These are phyloP conservation scores for Platysternon megacephalum DNA, from an alignment of 2,113 vertebrate species.

Conservation along the genomic window DNA sequence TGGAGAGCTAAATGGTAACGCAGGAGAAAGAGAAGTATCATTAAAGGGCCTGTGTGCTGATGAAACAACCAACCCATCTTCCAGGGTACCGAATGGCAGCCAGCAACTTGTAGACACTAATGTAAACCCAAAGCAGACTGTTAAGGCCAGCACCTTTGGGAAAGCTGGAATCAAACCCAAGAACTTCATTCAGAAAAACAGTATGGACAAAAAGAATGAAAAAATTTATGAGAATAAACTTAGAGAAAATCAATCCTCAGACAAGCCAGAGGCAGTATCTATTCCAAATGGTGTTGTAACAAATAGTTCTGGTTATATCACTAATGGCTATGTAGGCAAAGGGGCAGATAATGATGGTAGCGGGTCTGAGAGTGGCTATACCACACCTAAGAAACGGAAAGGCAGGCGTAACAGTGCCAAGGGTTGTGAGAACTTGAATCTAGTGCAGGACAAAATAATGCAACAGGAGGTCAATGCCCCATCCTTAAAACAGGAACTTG, in stretches of 20 bases:
- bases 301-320: constrained; percentile 84
- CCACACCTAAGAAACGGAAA: constrained; percentile 93
- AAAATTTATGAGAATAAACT: constrained; percentile 87
- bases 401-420: constrained; percentile 90
- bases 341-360: constrained; percentile 93
- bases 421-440: constrained; percentile 87
- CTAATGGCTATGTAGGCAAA: constrained; percentile 93
- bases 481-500: constrained; percentile 84
- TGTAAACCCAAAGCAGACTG: constrained; percentile 73
- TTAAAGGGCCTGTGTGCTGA: constrained; percentile 78
- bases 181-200: constrained; percentile 89
- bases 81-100: constrained; percentile 84
- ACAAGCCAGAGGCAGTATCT: constrained; percentile 86
- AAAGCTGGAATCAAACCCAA: constrained; percentile 89
- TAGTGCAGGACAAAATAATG: constrained; percentile 88
- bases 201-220: constrained; percentile 95
- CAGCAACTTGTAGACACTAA: constrained; percentile 79
- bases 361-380: constrained; percentile 94
- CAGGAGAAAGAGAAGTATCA: constrained; percentile 80
- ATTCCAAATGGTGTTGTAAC: constrained; percentile 91
- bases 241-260: constrained; percentile 83
- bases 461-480: constrained; percentile 79
- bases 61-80: constrained; percentile 74
- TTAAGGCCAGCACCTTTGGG: constrained; percentile 80
- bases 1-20: constrained; percentile 83